Percentiles rank a stretch among this genome's conserved stretches.
Conservation (phyloP, 2,888 invertebrate species). For the Antheraea assamensis region DNA sequence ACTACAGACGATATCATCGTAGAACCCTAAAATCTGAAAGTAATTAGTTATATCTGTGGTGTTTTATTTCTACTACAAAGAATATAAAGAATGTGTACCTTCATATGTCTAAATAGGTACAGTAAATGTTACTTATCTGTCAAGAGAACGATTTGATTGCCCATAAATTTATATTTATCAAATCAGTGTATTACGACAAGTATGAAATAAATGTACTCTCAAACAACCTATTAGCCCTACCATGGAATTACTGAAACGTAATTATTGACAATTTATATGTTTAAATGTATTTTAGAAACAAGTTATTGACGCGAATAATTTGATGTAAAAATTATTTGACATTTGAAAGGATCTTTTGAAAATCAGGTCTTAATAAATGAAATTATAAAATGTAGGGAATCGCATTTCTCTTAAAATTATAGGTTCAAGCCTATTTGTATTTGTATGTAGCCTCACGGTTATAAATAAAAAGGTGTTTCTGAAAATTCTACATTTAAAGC, state of each 20-base stretch:
- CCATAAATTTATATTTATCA: neutral
- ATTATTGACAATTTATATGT: neutral
- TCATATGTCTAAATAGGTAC: neutral
- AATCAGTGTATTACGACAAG: neutral
- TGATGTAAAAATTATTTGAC: neutral
- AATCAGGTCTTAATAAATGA: neutral
- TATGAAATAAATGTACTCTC: neutral
- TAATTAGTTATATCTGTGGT: neutral
- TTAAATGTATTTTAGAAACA: too few relatives aligned
- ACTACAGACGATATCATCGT: neutral
- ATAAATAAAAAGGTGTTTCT: neutral
- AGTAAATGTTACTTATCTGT: neutral
- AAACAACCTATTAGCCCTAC: neutral
- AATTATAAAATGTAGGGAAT: neutral
- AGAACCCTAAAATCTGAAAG: slow-evolving; percentile 4
- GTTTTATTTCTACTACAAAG: neutral
- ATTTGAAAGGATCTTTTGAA: neutral
- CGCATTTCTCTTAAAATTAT: neutral
- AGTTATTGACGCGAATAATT: neutral
- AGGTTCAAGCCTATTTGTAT: neutral
- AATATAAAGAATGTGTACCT: neutral
- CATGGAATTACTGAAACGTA: neutral
- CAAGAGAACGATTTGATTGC: neutral
- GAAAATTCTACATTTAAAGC: neutral
- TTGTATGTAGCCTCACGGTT: neutral